Conservation (phyloP, 2,113 vertebrate species). For the Epinephelus fuscoguttatus region DNA sequence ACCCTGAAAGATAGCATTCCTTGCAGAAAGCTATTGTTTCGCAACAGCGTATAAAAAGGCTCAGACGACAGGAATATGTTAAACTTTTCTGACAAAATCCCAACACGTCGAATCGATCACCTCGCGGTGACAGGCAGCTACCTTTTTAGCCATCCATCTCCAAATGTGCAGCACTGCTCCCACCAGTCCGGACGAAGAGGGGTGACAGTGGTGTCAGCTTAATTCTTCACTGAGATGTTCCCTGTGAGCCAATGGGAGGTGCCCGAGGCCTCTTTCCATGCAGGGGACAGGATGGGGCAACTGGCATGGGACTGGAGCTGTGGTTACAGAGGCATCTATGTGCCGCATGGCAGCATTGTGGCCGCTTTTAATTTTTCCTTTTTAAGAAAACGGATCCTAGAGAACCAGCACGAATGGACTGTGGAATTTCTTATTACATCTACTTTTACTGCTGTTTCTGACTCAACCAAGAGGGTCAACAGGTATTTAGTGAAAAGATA, state of each 20-base stretch:
- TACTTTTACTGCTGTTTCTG: background rate
- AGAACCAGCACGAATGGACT: background rate
- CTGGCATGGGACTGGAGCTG: slow-evolving; percentile 47
- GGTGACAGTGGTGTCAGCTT: slow-evolving; percentile 16
- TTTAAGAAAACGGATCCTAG: background rate
- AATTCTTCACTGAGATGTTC: slow-evolving; percentile 30
- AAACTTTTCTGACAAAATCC: background rate
- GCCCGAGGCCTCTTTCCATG: slow-evolving; percentile 38
- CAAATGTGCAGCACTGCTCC: slow-evolving; percentile 26
- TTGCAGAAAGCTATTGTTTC: background rate
- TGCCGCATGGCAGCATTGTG: slow-evolving; percentile 39
- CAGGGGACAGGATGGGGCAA: slow-evolving; percentile 45
- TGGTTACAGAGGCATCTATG: slow-evolving; percentile 53
- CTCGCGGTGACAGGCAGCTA: slow-evolving; percentile 15
- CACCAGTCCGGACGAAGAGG: slow-evolving; percentile 32
- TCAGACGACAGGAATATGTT: background rate
- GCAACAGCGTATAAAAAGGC: slow-evolving; percentile 6
- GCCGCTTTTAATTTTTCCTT: slow-evolving; percentile 30
- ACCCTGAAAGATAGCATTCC: slow-evolving; percentile 14
- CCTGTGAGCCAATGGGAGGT: slow-evolving; percentile 44
- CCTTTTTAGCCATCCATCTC: slow-evolving; percentile 34
- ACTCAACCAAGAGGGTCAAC: background rate
- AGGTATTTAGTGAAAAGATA: background rate
- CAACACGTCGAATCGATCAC: background rate
- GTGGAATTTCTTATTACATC: background rate